Evolutionary conservation across 2,113 vertebrate species (phyloP).

Genomic region (Acanthisitta chloris): DNA sequence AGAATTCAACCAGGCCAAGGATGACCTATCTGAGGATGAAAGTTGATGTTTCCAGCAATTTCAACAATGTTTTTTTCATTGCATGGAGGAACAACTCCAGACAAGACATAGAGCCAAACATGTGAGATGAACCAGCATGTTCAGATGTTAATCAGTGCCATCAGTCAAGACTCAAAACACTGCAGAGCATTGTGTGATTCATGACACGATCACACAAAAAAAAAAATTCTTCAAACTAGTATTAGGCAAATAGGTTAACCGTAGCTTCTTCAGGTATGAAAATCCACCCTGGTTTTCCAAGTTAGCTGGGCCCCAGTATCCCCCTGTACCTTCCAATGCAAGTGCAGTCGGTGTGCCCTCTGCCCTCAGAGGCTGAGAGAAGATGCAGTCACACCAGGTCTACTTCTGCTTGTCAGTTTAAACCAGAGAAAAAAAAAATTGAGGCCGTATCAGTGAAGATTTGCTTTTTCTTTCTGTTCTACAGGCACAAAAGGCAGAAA

Average conservation of each 20-base stretch:
- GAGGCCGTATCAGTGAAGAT: background rate
- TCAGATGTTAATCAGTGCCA: background rate
- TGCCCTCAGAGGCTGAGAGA: background rate
- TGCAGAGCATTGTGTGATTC: background rate
- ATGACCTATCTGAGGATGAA: background rate
- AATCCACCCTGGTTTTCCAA: background rate
- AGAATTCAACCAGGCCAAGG: background rate
- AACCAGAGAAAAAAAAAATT: background rate
- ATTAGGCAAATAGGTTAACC: background rate
- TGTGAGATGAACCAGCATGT: background rate
- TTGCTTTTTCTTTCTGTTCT: background rate
- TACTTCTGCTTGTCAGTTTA: background rate
- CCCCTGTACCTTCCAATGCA: background rate
- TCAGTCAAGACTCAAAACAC: background rate
- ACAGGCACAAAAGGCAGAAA: background rate
- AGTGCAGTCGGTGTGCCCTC: background rate
- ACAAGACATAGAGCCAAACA: background rate
- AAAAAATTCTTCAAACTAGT: rapidly evolving
- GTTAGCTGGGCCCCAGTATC: background rate
- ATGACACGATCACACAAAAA: background rate
- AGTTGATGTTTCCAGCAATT: background rate
- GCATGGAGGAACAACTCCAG: background rate
- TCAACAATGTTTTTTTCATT: background rate
- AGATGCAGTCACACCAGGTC: background rate
- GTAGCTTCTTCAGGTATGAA: background rate